A percentile compares a stretch with the other conserved stretches of the same genome.
These are phyloP conservation scores for Trichogramma dendrolimi DNA, from an alignment of 2,888 invertebrate species.

Conservation along the genomic window DNA sequence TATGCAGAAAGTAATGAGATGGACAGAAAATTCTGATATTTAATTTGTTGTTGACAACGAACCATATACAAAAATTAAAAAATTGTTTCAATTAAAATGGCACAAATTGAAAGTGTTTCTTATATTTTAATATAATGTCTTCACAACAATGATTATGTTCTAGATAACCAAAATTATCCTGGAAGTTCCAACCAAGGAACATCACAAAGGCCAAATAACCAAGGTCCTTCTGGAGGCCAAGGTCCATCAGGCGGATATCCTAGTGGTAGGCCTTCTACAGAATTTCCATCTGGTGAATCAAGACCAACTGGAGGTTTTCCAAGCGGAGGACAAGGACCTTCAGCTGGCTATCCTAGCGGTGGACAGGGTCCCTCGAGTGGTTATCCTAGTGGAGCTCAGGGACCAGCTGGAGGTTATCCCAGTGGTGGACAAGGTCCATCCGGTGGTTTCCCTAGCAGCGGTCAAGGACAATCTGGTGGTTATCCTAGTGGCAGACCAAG, in stretches of 20 bases:
- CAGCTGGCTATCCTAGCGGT: slow-evolving; percentile 29
- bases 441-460: slow-evolving; percentile 14
- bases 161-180: no score
- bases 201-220: slow-evolving; percentile 30
- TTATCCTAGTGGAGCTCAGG: slow-evolving; percentile 24
- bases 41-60: no score
- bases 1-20: no score
- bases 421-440: slow-evolving; percentile 31
- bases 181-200: slow-evolving; percentile 28
- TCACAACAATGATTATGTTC: no score
- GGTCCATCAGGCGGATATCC: slow-evolving; percentile 31
- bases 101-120: no score
- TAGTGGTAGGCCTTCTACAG: slow-evolving; percentile 31
- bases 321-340: slow-evolving; percentile 24
- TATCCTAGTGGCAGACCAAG: slow-evolving; percentile 35
- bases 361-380: slow-evolving; percentile 28
- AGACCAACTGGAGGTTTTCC: slow-evolving; percentile 24
- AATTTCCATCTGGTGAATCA: neutral
- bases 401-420: slow-evolving; percentile 42
- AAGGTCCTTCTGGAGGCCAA: slow-evolving; percentile 39
- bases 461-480: slow-evolving; percentile 30
- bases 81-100: no score
- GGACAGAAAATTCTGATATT: no score
- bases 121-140: no score
- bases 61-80: no score